These are phyloP conservation scores for Monopis laevigella DNA, from an alignment of 2,888 invertebrate genomes.

Conservation along the genomic window DNA sequence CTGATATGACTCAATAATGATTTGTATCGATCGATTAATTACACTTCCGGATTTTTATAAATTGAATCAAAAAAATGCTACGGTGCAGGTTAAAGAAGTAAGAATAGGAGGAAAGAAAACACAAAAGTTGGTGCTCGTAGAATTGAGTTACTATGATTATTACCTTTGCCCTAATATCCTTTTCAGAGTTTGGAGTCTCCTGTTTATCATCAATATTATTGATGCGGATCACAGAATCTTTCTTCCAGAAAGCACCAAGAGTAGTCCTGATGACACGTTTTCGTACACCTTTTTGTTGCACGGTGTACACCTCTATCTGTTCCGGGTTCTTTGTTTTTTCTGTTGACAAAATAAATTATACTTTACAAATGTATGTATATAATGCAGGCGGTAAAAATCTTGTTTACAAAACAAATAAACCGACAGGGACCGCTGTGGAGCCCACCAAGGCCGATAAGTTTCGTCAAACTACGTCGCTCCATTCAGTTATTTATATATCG, in stretches of 20 bases:
- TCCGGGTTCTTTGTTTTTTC: constrained; percentile 80
- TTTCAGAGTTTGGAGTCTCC: constrained; percentile 72
- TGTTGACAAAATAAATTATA: constrained; percentile 32
- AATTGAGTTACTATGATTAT: too few species aligned
- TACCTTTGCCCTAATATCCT: constrained; percentile 76
- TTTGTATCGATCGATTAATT: too few species aligned
- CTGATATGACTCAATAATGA: too few species aligned
- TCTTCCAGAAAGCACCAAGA: constrained; percentile 74
- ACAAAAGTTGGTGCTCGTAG: too few species aligned
- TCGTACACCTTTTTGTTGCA: constrained; percentile 66
- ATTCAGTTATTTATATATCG: neutral
- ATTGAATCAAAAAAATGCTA: too few species aligned
- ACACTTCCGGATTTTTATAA: too few species aligned
- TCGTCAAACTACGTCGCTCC: neutral
- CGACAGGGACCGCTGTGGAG: constrained; percentile 1
- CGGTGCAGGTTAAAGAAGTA: too few species aligned
- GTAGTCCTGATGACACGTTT: constrained; percentile 70
- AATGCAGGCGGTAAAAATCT: neutral
- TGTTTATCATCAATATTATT: constrained; percentile 79
- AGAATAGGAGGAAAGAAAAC: too few species aligned
- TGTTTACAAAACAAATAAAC: neutral
- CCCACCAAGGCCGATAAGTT: constrained; percentile 2
- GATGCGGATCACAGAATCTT: constrained; percentile 73
- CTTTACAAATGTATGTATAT: neutral
- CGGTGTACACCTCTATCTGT: constrained; percentile 74